Evolutionary conservation across 2,888 invertebrate genomes (phyloP), one percentile per base, ranked within the genome.

Genomic region (Pristionchus fissidentatus): DNA sequence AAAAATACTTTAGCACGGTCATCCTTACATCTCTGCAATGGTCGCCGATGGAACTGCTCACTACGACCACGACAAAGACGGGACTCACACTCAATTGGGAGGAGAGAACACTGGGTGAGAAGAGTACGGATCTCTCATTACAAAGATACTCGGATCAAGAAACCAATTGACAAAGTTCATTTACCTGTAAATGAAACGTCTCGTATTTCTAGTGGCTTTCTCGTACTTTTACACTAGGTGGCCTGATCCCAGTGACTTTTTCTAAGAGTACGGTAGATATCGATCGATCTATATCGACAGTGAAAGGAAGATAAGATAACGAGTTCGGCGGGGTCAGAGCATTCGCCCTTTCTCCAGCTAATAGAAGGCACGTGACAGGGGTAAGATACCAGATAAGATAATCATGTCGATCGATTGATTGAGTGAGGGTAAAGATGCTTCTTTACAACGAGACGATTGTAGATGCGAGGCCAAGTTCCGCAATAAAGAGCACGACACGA

Each of bases 11-110:
- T 93, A 98, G 97, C 98, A 98, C 93, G 96, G 96, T 92, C 98
- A 99, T 94, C 99, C 99, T 0, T 99, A 96, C 93, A 95, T 99
- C 90, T 98, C 98, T 83, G 97, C 96, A 3, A 99, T 98, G 98
- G 95, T 99, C 3, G 98, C 97, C 93, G 98, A 99, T 93, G 99
- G 99, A 26, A 94, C 96, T 1, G 94, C 97, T 85, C 95, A 96
- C 92, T 99, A 99, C 93, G 99, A 99, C 93, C 99, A 99, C 93
- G 99, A 99, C 92, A 94, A 96, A 70, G 99, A 99, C 94, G 99
- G 99, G 75, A 98, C 98, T 0, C 97, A 97, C 93, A 98, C 98
- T 0, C 97, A 98, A 93, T 93, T 99, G 22, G 96, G 97, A 26
- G 92, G 92, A 66, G 91, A 90, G 73, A 85, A 91, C 46, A 89